Evolutionary conservation across 2,797 vertebrate species (phyloP), one percentile per base, ranked within the genome.

Genomic region (Diceros bicornis): DNA sequence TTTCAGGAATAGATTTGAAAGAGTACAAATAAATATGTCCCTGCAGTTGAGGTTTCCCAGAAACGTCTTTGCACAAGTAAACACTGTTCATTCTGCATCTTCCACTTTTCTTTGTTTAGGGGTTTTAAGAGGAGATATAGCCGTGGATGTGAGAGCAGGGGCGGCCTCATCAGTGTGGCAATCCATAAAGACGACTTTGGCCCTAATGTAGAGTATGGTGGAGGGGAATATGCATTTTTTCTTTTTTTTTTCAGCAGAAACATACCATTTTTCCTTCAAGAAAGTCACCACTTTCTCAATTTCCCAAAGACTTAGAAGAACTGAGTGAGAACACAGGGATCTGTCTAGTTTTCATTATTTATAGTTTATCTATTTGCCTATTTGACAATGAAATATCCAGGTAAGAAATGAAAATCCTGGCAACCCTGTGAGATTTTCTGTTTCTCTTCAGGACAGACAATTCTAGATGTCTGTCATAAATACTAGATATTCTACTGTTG

Each of bases 371-470:
- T 29, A 23, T 85, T 72, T 91, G 10, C 52, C 59, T 68, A 32
- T 52, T 82, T 59, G 50, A 72, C 64, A 88, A 61, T 64, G 41
- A 96, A 47, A 91, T 32, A n/a, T 37, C 47, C 18, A 52, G 27
- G n/a, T 87, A 69, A 89, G 78, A 25, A 78, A 57, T 34, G 25
- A 88, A 88, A 94, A 91, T 88, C 20, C 34, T 92, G 62, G 29
- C 23, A 64, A 66, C 0, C 6, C 5, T 72, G 37, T 41, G 55
- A 47, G 23, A 79, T 79, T 84, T 91, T 72, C 62, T 69, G 4
- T 81, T 86, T 93, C 5, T 59, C 13, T 75, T 96, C 10, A 91
- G 21, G 50, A 68, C 13, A 52, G 34, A 93, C 37, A 50, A 50
- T 74, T 82, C 29, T 91, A 23, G 10, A 96, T 88, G 7, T 4